Evolutionary conservation across 2,113 vertebrate genomes (phyloP).

Genomic region (Spilogale gracilis): DNA sequence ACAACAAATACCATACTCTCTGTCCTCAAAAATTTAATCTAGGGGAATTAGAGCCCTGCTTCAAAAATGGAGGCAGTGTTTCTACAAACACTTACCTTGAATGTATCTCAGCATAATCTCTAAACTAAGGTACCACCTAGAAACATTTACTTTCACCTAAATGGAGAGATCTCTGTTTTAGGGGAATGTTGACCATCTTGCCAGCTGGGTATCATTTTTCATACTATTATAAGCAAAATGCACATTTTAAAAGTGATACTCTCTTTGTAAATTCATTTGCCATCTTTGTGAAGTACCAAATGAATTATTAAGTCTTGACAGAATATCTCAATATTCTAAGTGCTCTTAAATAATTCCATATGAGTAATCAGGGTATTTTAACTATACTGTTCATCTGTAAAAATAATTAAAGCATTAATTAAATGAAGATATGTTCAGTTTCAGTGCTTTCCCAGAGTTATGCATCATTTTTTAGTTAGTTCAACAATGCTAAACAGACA

Average conservation of each 20-base stretch:
- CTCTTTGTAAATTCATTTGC: conserved; percentile 9
- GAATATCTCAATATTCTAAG: conserved; percentile 50
- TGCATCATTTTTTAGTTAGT: neutral
- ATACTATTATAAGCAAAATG: neutral
- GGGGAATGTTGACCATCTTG: neutral
- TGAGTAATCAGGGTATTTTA: conserved; percentile 52
- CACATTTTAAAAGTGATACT: neutral
- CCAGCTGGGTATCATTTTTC: neutral
- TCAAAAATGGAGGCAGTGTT: neutral
- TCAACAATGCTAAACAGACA: conserved; percentile 27
- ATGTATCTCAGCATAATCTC: neutral
- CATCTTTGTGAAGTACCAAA: conserved; percentile 8
- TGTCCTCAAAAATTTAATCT: neutral
- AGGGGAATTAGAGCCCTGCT: neutral
- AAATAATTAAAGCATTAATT: conserved; percentile 4
- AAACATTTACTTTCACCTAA: neutral
- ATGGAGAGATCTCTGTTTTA: neutral
- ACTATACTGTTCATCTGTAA: conserved; percentile 62
- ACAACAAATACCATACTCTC: neutral
- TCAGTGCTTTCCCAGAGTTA: neutral
- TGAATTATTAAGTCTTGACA: conserved; percentile 49
- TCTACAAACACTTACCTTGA: neutral
- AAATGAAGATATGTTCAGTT: conserved; percentile 25
- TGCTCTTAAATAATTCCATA: conserved; percentile 63
- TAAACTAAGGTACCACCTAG: neutral